These are phyloP conservation scores for Sardinella longiceps DNA, from an alignment of 2,797 vertebrate species.

Conservation along the genomic window DNA sequence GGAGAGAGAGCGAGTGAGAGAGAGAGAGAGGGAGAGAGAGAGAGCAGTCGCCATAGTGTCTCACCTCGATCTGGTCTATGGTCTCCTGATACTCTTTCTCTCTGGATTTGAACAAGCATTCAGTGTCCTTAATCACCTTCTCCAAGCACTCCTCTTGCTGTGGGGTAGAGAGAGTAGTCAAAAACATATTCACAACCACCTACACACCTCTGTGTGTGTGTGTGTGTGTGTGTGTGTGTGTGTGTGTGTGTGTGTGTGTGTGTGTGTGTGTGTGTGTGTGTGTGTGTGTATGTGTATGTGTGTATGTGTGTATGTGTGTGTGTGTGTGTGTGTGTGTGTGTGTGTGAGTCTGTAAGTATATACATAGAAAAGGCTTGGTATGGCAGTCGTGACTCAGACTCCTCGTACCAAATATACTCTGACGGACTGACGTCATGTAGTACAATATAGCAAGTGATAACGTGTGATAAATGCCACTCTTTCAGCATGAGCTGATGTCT, in stretches of 20 bases:
- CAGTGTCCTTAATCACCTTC: slow-evolving; percentile 96
- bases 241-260: background rate
- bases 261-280: background rate
- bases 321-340: background rate
- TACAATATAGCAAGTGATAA: background rate
- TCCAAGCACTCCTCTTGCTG: slow-evolving; percentile 92
- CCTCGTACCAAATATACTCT: background rate
- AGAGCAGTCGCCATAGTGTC: slow-evolving; percentile 40
- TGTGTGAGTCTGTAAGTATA: background rate
- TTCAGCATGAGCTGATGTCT: background rate
- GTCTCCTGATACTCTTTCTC: slow-evolving; percentile 99
- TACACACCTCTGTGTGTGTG: background rate
- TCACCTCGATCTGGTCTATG: slow-evolving; percentile 96
- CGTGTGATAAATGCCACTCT: background rate
- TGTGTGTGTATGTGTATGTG: background rate
- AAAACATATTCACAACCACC: background rate
- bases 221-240: background rate
- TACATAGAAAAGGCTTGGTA: background rate
- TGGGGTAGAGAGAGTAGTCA: slow-evolving; percentile 41
- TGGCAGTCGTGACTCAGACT: background rate
- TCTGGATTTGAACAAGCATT: slow-evolving; percentile 92
- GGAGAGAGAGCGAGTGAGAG: too few relatives aligned
- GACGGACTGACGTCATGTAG: background rate
- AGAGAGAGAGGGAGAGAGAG: too few relatives aligned
- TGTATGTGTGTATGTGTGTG: background rate